Base-by-base conservation (phyloP, 64 coral and sea anemone species). In the Stichodactyla helianthus region DNA sequence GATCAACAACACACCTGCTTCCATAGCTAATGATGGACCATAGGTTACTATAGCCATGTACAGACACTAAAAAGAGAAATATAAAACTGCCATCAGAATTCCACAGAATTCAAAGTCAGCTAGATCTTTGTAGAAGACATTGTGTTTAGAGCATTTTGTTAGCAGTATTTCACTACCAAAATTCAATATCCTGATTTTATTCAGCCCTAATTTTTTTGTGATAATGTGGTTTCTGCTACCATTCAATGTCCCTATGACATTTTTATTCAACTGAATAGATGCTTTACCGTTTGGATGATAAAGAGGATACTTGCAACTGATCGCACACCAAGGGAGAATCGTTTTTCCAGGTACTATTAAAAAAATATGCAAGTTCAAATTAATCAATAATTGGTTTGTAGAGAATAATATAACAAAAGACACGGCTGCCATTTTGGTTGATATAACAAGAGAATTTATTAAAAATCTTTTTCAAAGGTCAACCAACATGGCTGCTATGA, bases 41-140 rank as follows among this genome's bases (percentile, higher is more conserved):
- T 96, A 96, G 57, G 88, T 86, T 13, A 96, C 94, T 84, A 96
- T 96, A 31, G 94, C 94, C 94, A 96, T 96, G 70, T 96, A 96
- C 0, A 96, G 88, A 83, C 88, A 96, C 94, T 96, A 79, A 27
- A 62, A 91, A 82, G 35, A 55, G 52, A 50, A 70, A 65, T 65
- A 12, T 1, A n/a, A n/a, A 65, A 20, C 19, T 65, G 62, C 20
- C 62, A 65, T 65, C 5, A 22, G 18, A 60, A 15, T 60, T 13
- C 5, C 14, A 60, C 59, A 13, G 5, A 5, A 60, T 13, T 60
- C 5, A 4, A 63, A 16, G 12, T 19, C 60, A 63, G 14, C 55
- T 11, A 11, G 14, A 58, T 11, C 14, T 58, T 58, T 58, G 14
- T 58, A 58, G 14, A 0, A 58, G 35, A 44, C 1, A 44, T 44